Base-by-base conservation (phyloP, 2,113 vertebrate species). In the Sorex araneus region DNA sequence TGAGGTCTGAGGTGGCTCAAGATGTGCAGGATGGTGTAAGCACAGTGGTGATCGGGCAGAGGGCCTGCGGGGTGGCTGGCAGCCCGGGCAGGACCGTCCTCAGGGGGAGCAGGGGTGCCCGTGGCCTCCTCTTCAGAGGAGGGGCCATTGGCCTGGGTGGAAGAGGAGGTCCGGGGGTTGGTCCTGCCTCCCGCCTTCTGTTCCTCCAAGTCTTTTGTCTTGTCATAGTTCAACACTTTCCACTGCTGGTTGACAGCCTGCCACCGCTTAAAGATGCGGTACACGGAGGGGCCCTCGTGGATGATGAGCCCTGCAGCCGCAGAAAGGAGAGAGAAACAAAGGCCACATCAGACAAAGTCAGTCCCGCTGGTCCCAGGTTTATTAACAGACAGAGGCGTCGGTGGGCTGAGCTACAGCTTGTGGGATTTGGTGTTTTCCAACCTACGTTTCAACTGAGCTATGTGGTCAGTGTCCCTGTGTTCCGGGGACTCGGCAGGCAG, bases 231-330 rank as follows among this genome's bases (percentile, higher is more conserved):
- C 96, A 99, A 97, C 94, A 99, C 99, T 97, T 99, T 99, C 99
- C 99, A 99, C 97, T 99, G 99, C 97, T 99, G 99, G 98, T 99
- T 99, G 95, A 99, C 99, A 0, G 99, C 99, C 97, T 99, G 99
- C 99, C 99, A 99, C 92, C 99, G 98, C 94, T 99, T 99, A 97
- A 99, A 99, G 97, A 99, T 99, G 81, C 99, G 99, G 96, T 99
- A 99, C 96, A 99, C 99, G 0, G 99, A 99, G 54, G 99, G 99
- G 60, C 99, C 99, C 97, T 99, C 99, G 0, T 99, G 99, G 98
- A 99, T 98, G 95, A 99, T 99, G 96, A 99, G 97, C 84, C 99
- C 99, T 99, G 98, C 47, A 96, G 96, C 45, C 92, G 7, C 34
- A 73, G 79, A 95, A 93, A 97, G 79, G 92, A 45, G 91, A 94